A percentile compares a stretch with the other conserved stretches of the same genome.
These are phyloP conservation scores for Arge pagana DNA, from an alignment of 2,888 invertebrate species.

Conservation along the genomic window DNA sequence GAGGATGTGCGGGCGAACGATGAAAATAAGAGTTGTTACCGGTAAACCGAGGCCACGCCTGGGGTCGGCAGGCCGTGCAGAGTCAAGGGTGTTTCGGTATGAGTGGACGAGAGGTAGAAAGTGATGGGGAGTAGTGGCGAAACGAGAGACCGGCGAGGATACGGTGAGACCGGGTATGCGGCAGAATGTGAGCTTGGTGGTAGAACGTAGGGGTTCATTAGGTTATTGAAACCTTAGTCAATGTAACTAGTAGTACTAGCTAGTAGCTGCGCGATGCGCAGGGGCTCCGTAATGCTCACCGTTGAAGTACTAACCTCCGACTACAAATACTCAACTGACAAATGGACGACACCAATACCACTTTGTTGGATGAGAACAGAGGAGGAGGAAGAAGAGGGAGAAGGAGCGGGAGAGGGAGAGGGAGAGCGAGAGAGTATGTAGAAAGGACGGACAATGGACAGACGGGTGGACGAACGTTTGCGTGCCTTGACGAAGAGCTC, in stretches of 20 bases:
- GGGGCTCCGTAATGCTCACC: constrained; percentile 54
- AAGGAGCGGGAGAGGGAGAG: neutral
- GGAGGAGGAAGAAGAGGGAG: constrained; percentile 7
- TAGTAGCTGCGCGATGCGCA: constrained; percentile 26
- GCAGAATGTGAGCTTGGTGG: constrained; percentile 19
- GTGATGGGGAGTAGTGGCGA: no score
- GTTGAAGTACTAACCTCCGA: constrained; percentile 32
- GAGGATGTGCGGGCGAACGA: no score
- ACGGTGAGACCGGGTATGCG: neutral
- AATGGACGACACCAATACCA: constrained; percentile 5
- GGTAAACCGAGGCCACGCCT: no score
- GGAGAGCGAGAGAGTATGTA: no score
- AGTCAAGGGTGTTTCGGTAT: neutral
- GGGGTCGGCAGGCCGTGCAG: no score
- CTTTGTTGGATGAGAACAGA: constrained; percentile 2
- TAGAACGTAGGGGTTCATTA: constrained; percentile 47
- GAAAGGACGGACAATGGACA: constrained; percentile 2
- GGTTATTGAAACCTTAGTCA: constrained; percentile 56
- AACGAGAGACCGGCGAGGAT: no score
- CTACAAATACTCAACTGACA: constrained; percentile 34
- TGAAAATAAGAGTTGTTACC: no score
- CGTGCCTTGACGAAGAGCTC: constrained; percentile 28
- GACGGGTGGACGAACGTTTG: neutral
- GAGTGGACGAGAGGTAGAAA: no score
- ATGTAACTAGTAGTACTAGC: constrained; percentile 47